Conservation (phyloP, 2,113 vertebrate species). For the Pao palembangensis region DNA sequence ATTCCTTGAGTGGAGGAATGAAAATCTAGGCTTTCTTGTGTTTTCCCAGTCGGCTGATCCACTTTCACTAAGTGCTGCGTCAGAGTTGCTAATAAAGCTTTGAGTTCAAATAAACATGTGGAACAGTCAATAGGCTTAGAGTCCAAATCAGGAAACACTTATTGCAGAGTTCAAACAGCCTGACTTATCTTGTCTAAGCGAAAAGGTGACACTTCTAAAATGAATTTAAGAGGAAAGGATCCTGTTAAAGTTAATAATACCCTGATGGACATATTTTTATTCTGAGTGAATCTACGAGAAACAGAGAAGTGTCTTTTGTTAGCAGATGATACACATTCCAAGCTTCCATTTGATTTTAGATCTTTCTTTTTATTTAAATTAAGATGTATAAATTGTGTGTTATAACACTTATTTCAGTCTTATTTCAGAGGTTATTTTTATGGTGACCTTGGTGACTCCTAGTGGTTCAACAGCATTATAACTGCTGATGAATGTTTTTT, state of each 20-base stretch:
- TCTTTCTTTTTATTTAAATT: too few species aligned
- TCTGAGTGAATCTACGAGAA: too few species aligned
- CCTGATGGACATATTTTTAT: too few species aligned
- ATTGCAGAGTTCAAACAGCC: background rate
- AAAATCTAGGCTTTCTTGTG: background rate
- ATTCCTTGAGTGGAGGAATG: background rate
- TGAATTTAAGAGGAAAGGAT: too few species aligned
- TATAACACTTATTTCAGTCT: background rate
- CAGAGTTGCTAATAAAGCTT: background rate
- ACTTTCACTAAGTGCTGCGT: slow-evolving; percentile 8
- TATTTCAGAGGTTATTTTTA: background rate
- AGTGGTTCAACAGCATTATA: slow-evolving; percentile 13
- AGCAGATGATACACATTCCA: too few species aligned
- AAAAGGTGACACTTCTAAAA: too few species aligned
- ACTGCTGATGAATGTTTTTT: slow-evolving; percentile 2
- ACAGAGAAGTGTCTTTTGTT: too few species aligned
- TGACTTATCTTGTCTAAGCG: background rate
- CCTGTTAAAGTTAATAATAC: too few species aligned
- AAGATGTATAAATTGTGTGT: too few species aligned
- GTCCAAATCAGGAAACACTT: slow-evolving; percentile 13
- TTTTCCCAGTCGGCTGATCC: background rate
- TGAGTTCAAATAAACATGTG: slow-evolving; percentile 1
- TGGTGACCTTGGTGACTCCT: slow-evolving; percentile 22
- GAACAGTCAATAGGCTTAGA: slow-evolving; percentile 25
- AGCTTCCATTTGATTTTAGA: too few species aligned